Evolutionary conservation across 2,797 vertebrate genomes (phyloP).

Genomic region (Anguilla obscura): DNA sequence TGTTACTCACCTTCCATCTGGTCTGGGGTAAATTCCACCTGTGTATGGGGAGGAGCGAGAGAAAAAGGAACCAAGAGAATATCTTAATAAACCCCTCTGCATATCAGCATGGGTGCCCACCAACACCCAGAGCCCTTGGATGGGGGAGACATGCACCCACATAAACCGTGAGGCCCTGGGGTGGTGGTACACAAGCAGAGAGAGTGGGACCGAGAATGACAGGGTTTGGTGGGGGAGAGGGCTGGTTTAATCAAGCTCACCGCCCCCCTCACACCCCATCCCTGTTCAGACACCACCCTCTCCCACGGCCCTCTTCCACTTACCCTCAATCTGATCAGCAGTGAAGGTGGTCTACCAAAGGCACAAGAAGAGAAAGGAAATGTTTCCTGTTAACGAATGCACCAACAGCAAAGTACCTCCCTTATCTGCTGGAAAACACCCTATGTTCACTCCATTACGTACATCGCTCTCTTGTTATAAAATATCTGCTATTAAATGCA

Average conservation of each 20-base stretch:
- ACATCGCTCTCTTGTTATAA: neutral
- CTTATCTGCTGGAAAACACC: neutral
- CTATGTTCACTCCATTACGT: neutral
- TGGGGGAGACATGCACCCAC: conserved; percentile 13
- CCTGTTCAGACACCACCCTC: conserved; percentile 44
- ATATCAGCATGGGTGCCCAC: neutral
- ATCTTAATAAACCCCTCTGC: conserved; percentile 19
- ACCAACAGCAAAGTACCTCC: neutral
- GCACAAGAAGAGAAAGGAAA: neutral
- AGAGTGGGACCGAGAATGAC: neutral
- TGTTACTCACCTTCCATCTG: conserved; percentile 71
- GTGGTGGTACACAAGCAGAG: neutral
- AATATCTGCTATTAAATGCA: neutral
- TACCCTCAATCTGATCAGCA: conserved; percentile 11
- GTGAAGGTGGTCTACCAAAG: neutral
- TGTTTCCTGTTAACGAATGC: conserved; percentile 9
- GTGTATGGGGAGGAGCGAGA: conserved; percentile 20
- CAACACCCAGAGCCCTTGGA: neutral
- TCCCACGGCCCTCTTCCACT: conserved; percentile 48
- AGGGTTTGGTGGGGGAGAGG: neutral
- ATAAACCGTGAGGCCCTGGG: conserved; percentile 19
- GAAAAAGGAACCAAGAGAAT: conserved; percentile 54
- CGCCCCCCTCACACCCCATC: conserved; percentile 57
- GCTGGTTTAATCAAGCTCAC: conserved; percentile 60
- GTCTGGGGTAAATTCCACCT: conserved; percentile 73